Percentiles rank a stretch among this genome's conserved stretches.
Evolutionary conservation across 1,140 invertebrate genomes (phyloP).

Genomic region (Scaptomyza graminum): DNA sequence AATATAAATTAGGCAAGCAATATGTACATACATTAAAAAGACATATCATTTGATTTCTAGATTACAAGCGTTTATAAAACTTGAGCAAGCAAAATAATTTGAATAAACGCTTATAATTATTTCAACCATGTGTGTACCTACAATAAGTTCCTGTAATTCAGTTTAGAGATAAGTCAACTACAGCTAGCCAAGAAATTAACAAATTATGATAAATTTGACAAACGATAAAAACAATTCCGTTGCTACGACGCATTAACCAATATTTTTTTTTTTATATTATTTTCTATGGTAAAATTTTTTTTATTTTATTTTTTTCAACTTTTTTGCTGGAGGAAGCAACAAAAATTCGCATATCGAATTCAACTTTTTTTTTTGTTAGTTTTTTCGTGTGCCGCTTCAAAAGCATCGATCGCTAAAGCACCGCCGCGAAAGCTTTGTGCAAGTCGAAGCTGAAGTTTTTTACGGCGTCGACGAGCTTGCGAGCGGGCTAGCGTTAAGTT

Average conservation of each 20-base stretch:
- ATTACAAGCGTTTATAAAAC: no score
- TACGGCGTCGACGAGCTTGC: constrained; percentile 52
- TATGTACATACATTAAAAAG: neutral
- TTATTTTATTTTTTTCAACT: constrained; percentile 5
- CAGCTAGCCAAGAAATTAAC: neutral
- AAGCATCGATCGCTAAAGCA: constrained; percentile 46
- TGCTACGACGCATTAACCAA: constrained; percentile 53
- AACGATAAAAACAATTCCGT: constrained; percentile 38
- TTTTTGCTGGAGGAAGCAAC: constrained; percentile 26
- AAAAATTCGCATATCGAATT: constrained; percentile 53
- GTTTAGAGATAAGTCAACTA: neutral
- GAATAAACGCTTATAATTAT: no score
- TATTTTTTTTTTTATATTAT: constrained; percentile 34
- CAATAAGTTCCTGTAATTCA: neutral
- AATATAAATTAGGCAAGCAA: constrained; percentile 9
- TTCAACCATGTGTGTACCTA: no score
- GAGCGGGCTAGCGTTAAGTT: constrained; percentile 48
- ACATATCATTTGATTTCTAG: constrained; percentile 1
- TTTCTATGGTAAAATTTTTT: constrained; percentile 49
- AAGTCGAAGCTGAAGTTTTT: constrained; percentile 34
- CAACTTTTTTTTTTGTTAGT: constrained; percentile 42
- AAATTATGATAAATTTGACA: constrained; percentile 8
- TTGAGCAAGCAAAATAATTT: no score
- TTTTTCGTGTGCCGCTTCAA: constrained; percentile 29
- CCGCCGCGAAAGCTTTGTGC: constrained; percentile 36